A percentile compares a stretch with the other conserved stretches of the same genome.
Evolutionary conservation across 2,888 invertebrate genomes (phyloP).

Genomic region (Adelphocoris suturalis): DNA sequence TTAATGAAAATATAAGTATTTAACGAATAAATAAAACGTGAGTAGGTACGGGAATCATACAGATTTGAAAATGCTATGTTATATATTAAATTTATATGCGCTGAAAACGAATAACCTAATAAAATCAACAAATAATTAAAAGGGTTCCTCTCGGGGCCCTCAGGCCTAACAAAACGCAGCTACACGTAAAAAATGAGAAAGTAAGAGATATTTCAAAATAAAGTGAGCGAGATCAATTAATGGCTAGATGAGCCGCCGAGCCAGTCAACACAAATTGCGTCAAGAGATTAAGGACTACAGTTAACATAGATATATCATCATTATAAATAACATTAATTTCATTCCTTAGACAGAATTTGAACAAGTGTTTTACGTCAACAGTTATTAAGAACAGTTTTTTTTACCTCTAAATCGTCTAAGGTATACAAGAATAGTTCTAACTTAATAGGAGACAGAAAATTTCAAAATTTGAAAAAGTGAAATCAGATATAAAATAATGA

Average conservation of each 20-base stretch:
- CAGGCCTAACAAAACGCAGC: background rate
- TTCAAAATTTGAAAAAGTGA: constrained; percentile 17
- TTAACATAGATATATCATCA: constrained; percentile 67
- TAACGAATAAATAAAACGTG: constrained; percentile 14
- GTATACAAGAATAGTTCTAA: constrained; percentile 45
- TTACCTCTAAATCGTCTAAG: constrained; percentile 48
- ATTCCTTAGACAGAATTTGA: constrained; percentile 64
- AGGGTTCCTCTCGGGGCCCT: background rate
- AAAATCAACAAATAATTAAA: constrained; percentile 23
- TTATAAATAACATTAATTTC: constrained; percentile 67
- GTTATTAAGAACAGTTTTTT: constrained; percentile 58
- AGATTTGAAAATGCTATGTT: constrained; percentile 3
- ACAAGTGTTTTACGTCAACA: constrained; percentile 63
- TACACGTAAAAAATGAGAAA: background rate
- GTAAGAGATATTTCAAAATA: background rate
- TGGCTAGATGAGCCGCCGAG: constrained; percentile 51
- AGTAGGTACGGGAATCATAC: background rate
- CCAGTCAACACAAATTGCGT: constrained; percentile 61
- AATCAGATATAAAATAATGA: background rate
- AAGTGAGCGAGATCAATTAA: constrained; percentile 66
- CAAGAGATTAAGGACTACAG: constrained; percentile 61
- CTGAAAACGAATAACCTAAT: background rate
- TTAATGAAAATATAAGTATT: background rate
- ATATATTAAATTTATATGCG: constrained; percentile 33
- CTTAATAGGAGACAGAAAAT: background rate